Percentiles rank a stretch among this genome's conserved stretches.
Evolutionary conservation across 1,140 invertebrate genomes (phyloP).

Genomic region (Pristionchus pacificus): DNA sequence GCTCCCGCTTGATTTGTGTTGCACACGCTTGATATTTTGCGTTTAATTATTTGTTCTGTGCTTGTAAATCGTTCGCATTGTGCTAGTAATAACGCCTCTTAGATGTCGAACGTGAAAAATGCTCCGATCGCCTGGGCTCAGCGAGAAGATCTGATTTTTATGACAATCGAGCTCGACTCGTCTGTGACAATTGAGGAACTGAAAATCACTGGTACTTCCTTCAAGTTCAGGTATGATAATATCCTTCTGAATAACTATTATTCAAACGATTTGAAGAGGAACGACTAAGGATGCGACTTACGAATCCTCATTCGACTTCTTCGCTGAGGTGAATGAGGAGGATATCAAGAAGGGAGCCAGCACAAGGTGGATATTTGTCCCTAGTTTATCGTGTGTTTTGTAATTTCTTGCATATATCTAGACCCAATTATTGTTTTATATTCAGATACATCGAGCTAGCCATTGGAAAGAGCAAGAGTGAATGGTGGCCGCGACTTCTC

Average conservation of each 20-base stretch:
- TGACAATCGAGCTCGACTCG: constrained; percentile 22
- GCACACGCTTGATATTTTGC: too few species aligned
- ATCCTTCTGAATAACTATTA: background rate
- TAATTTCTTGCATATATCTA: too few species aligned
- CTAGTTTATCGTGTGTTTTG: background rate
- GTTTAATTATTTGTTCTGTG: too few species aligned
- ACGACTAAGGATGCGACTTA: constrained; percentile 18
- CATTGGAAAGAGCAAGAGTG: constrained; percentile 16
- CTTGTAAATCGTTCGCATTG: too few species aligned
- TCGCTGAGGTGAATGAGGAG: constrained; percentile 15
- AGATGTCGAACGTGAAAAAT: constrained; percentile 12
- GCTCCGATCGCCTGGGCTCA: constrained; percentile 22
- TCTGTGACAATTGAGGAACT: constrained; percentile 19
- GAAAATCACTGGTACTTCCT: constrained; percentile 3
- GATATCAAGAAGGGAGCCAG: constrained; percentile 7
- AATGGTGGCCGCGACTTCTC: constrained; percentile 22
- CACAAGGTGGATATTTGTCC: background rate
- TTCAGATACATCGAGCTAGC: constrained; percentile 15
- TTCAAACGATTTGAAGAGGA: constrained; percentile 8
- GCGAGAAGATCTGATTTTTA: constrained; percentile 6
- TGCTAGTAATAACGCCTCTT: too few species aligned
- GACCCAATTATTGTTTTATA: background rate
- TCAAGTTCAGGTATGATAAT: constrained; percentile 17
- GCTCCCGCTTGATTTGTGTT: too few species aligned
- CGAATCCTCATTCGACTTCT: constrained; percentile 22